These are phyloP conservation scores for Pseudobourletiella spinata DNA, from an alignment of 1,140 invertebrate species.

Conservation along the genomic window DNA sequence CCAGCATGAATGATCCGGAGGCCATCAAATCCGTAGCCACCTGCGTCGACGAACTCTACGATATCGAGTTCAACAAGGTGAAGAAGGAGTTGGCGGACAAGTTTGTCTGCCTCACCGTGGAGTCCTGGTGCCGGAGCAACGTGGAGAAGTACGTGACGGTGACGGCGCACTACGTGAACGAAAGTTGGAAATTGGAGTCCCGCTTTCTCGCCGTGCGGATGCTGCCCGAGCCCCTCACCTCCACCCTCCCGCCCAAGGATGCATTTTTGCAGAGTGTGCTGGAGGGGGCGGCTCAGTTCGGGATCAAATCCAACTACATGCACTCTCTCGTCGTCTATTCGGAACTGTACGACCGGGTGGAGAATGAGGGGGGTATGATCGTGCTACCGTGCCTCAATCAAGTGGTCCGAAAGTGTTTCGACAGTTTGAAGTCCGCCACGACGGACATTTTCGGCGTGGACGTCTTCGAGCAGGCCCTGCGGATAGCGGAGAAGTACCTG, in stretches of 20 bases:
- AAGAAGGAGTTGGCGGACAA: background rate
- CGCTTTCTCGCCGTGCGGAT: background rate
- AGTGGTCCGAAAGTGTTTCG: slow-evolving; percentile 1
- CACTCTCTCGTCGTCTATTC: background rate
- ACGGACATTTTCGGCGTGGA: background rate
- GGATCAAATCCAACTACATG: background rate
- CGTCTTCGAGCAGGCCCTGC: background rate
- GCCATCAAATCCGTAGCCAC: background rate
- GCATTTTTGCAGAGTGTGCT: background rate
- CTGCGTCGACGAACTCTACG: background rate
- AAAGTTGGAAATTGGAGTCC: background rate
- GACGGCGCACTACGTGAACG: background rate
- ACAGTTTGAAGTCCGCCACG: background rate
- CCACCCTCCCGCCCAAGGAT: background rate
- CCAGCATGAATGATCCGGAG: background rate
- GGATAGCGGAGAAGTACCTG: background rate
- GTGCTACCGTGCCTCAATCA: slow-evolving; percentile 11
- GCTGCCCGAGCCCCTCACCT: background rate
- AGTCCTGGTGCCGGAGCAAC: background rate
- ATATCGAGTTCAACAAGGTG: background rate
- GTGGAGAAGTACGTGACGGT: background rate
- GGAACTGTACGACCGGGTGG: background rate
- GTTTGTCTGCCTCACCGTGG: background rate
- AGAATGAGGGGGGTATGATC: background rate
- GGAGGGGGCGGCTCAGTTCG: background rate